phyloP scores from a whole-genome alignment of 2,113 vertebrate genomes.

The Solea solea region DNA sequence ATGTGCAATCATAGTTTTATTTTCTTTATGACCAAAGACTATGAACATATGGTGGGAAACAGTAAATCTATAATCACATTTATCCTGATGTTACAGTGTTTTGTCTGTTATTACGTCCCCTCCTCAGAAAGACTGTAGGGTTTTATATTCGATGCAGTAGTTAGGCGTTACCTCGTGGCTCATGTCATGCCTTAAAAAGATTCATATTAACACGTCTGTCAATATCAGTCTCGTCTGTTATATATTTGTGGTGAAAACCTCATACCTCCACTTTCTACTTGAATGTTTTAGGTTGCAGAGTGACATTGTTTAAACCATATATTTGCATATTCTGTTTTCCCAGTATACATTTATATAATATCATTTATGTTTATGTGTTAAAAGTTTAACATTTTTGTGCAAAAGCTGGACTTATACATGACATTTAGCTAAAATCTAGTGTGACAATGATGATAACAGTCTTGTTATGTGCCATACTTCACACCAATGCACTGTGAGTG shows the following conservation, averaged over 20 bases:
- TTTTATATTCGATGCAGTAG: constrained; percentile 35
- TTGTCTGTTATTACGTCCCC: constrained; percentile 15
- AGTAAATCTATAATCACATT: not conserved
- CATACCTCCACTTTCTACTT: constrained; percentile 19
- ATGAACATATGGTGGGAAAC: not conserved
- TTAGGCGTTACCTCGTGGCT: constrained; percentile 45
- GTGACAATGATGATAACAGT: not conserved
- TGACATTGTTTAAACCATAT: not conserved
- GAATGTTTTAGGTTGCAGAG: not conserved
- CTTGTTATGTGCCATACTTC: constrained; percentile 54
- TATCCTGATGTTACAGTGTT: constrained; percentile 1
- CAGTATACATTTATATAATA: too few relatives aligned
- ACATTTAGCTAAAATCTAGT: too few relatives aligned
- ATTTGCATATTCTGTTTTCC: too few relatives aligned
- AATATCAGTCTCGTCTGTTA: not conserved
- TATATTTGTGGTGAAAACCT: constrained; percentile 18
- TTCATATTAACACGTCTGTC: constrained; percentile 10
- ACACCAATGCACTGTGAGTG: constrained; percentile 64
- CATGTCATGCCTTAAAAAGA: constrained; percentile 65
- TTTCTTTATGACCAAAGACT: constrained; percentile 62
- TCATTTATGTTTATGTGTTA: too few relatives aligned
- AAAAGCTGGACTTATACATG: too few relatives aligned
- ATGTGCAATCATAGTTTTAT: not conserved
- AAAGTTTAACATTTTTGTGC: too few relatives aligned
- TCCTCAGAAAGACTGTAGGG: not conserved